Evolutionary conservation across 2,113 vertebrate genomes (phyloP), one percentile per base, ranked within the genome.

Genomic region (Pithys albifrons): DNA sequence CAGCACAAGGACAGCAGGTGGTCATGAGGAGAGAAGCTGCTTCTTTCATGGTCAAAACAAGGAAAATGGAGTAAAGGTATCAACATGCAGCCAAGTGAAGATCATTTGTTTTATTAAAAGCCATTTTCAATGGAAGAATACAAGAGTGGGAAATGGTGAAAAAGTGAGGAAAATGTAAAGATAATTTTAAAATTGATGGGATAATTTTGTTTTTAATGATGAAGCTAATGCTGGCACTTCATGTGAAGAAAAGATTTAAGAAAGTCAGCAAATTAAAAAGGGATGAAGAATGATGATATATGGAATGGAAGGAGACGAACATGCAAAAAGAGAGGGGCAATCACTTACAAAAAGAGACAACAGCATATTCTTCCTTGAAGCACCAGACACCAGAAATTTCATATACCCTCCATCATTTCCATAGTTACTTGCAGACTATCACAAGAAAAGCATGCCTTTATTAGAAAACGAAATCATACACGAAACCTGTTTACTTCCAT

Each of bases 1-100:
- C 79, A 83, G 82, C 75, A 90, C 85, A 73, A 43, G 61, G 41
- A 62, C 31, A n/a, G 91, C 46, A 62, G 29, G 72, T 28, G 51
- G 39, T 69, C 64, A 62, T 1, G 1, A 48, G n/a, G 17, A 3
- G 5, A 65, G 28, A 74, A 95, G 39, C 19, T 35, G 33, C 33
- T 89, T 71, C 33, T 51, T 65, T 55, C 66, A 39, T 6, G 35
- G 43, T 37, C 71, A 69, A 48, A 93, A 69, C 35, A 52, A 64
- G 74, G 31, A 41, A 67, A 85, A n/a, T 1, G 0, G 24, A 37
- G n/a, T 37, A 46, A 66, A 91, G 69, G 51, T 31, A 71, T 52
- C 11, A 88, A 31, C 37, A 57, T 5, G 27, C 37, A 93, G 45
- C 4, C 41, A 75, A 51, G 33, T 19, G 14, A 70, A 9, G 19